phyloP scores from a whole-genome alignment of 1,140 invertebrate genomes.

The Conopomorpha cramerella region DNA sequence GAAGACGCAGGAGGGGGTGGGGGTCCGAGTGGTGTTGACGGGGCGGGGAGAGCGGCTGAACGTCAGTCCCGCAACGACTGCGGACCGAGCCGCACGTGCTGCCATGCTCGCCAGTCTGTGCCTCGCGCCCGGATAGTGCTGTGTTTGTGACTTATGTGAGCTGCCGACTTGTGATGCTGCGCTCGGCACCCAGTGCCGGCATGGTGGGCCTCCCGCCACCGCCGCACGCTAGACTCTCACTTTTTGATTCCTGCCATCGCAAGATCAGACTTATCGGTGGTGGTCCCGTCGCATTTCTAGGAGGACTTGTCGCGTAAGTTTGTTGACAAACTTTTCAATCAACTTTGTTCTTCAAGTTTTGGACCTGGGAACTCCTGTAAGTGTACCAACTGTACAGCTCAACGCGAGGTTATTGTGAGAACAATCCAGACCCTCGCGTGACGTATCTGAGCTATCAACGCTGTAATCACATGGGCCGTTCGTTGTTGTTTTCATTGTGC shows the following conservation, averaged over 20 bases:
- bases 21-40: too few species aligned
- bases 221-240: conserved; percentile 62
- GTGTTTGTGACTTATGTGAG: conserved; percentile 10
- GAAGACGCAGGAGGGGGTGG: too few species aligned
- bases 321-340: too few species aligned
- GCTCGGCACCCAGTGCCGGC: conserved; percentile 37
- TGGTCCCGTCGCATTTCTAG: conserved; percentile 66
- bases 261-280: conserved; percentile 70
- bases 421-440: too few species aligned
- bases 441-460: too few species aligned
- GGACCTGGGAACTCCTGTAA: too few species aligned
- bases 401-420: too few species aligned
- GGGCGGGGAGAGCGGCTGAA: too few species aligned
- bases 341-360: too few species aligned
- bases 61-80: conserved; percentile 41
- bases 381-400: too few species aligned
- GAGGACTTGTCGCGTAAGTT: conserved; percentile 73
- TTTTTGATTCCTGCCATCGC: conserved; percentile 72
- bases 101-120: conserved; percentile 38
- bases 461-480: too few species aligned
- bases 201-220: conserved; percentile 38
- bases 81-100: conserved; percentile 17
- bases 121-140: conserved; percentile 29
- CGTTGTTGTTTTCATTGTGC: too few species aligned
- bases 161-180: conserved; percentile 37